Evolutionary conservation across 2,113 vertebrate genomes (phyloP).

Genomic region (Aptenodytes forsteri): DNA sequence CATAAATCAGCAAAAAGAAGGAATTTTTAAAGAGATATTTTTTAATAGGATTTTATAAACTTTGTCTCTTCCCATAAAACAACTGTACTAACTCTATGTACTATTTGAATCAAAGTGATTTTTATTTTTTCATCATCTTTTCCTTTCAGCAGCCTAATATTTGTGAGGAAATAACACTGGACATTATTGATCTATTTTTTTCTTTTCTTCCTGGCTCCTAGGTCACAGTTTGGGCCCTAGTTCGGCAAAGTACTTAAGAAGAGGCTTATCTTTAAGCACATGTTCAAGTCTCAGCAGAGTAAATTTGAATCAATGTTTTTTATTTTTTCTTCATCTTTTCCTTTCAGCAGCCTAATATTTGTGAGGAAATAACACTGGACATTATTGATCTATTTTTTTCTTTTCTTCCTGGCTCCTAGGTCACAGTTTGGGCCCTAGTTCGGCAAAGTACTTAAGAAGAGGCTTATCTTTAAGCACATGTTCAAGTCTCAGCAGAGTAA

Average conservation of each 20-base stretch:
- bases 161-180: neutral
- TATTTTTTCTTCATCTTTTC: neutral
- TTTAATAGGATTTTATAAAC: neutral
- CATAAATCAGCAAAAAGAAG: neutral
- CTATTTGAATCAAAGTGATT: neutral
- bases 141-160: neutral
- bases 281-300: constrained; percentile 57
- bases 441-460: constrained; percentile 65
- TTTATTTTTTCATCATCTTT: neutral
- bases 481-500: constrained; percentile 58
- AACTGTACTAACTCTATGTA: neutral
- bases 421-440: constrained; percentile 61
- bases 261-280: constrained; percentile 69
- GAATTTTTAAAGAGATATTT: neutral
- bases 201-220: constrained; percentile 19
- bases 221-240: constrained; percentile 60
- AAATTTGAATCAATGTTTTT: no score
- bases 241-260: constrained; percentile 66
- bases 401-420: constrained; percentile 29
- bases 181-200: constrained; percentile 48
- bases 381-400: constrained; percentile 49
- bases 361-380: neutral
- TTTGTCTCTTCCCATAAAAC: neutral
- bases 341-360: neutral
- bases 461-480: constrained; percentile 70